These are phyloP conservation scores for Nestor notabilis DNA, from an alignment of 2,113 vertebrate genomes.

Conservation along the genomic window DNA sequence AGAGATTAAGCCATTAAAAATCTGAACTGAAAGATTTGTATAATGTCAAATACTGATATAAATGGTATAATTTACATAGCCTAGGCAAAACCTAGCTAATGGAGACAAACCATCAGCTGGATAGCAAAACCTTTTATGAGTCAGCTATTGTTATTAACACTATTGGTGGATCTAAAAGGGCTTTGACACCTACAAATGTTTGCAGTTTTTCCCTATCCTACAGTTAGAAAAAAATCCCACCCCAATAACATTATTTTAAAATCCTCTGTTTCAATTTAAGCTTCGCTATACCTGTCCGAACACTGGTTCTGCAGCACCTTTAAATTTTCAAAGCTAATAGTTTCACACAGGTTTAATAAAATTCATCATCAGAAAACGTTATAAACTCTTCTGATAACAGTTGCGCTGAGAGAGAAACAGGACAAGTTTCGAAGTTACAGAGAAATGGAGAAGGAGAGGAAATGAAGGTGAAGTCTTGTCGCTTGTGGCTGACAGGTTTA, in stretches of 20 bases:
- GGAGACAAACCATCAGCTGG: background rate
- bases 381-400: background rate
- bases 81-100: background rate
- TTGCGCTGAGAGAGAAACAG: background rate
- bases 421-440: background rate
- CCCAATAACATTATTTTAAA: background rate
- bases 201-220: background rate
- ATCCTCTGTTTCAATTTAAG: background rate
- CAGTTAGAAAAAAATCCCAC: background rate
- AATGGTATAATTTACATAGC: background rate
- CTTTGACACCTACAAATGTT: accelerated
- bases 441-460: background rate
- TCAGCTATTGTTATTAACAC: background rate
- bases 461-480: background rate
- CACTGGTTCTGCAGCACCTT: background rate
- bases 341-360: background rate
- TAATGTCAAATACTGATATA: background rate
- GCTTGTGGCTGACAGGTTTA: background rate
- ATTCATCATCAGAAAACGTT: background rate
- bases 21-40: background rate
- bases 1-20: background rate
- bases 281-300: background rate
- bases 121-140: background rate
- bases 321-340: background rate
- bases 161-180: background rate